Evolutionary conservation across 2,888 invertebrate genomes (phyloP).

Genomic region (Portevinia maculata): DNA sequence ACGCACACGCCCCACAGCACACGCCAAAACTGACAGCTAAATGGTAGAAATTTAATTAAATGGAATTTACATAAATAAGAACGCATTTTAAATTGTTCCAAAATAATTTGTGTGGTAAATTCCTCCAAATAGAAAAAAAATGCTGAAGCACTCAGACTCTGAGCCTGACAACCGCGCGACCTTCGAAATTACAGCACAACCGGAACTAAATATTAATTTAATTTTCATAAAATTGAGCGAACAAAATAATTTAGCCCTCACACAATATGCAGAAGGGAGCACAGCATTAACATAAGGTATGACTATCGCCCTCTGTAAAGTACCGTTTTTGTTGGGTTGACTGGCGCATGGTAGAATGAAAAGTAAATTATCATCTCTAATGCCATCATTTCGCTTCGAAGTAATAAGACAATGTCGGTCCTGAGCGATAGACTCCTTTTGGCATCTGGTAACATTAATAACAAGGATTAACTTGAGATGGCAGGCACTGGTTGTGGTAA

Average conservation of each 20-base stretch:
- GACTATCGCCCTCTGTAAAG: conserved; percentile 11
- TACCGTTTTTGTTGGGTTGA: conserved; percentile 2
- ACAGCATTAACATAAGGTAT: conserved; percentile 13
- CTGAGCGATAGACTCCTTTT: conserved; percentile 38
- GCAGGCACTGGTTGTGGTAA: conserved; percentile 27
- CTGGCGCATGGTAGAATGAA: conserved; percentile 8
- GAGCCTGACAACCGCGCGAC: conserved; percentile 42
- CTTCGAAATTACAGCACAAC: conserved; percentile 51
- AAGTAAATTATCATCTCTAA: conserved; percentile 57
- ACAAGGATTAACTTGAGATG: conserved; percentile 60
- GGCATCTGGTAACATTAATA: conserved; percentile 63
- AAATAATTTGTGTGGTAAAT: conserved; percentile 49
- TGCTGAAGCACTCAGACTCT: background rate
- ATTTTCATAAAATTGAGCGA: conserved; percentile 61
- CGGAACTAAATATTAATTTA: conserved; percentile 54
- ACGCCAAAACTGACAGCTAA: conserved; percentile 25
- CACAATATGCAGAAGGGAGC: background rate
- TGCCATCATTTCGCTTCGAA: conserved; percentile 42
- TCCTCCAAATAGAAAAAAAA: background rate
- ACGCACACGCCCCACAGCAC: conserved; percentile 8
- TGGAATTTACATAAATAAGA: conserved; percentile 58
- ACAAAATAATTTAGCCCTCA: conserved; percentile 4
- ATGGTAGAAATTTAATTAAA: conserved; percentile 59
- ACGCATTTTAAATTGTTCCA: conserved; percentile 41
- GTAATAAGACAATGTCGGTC: conserved; percentile 41